Base-by-base conservation (phyloP, 1,140 invertebrate species). In the Brachionus calyciflorus region DNA sequence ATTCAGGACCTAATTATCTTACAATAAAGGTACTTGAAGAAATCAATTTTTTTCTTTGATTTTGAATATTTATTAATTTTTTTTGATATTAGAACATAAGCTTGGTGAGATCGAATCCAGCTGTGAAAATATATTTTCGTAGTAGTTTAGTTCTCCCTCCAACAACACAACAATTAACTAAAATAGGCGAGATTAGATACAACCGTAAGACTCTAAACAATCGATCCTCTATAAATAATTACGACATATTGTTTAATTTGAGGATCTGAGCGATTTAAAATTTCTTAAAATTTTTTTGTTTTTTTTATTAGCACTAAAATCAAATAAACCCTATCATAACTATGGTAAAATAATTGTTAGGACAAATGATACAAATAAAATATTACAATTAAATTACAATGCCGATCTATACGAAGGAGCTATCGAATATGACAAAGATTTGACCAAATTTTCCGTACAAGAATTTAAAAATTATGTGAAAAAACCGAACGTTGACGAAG, bases 311-410 rank as follows among this genome's bases (percentile, higher is more conserved):
- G 26, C 19, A 12, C 33, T 51, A 33, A 49, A 73, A 55, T 28
- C 51, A 2, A 21, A 24, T 10, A 48, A 51, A 17, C 26, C 46
- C 2, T 30, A 21, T 21, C 24, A 51, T 6, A 51, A 55, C 24
- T 49, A 46, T 41, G 69, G 69, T 21, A 48, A 55, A 33, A 73
- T 73, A 49, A 24, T 73, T 10, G 46, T 73, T 1, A 21, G 19
- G 30, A 73, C 69, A 51, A 73, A 73, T 41, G 51, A 73, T 55
- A 21, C 69, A 40, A 55, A 17, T n/a, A 73, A 28, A 37, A 30
- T 46, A 33, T 73, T 37, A 40, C 33, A 33, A 37, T 51, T 55
- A 14, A 37, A 49, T 14, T 73, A 30, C 26, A 73, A 51, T 12
- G 26, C 30, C 19, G 69, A 73, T 19, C 30, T 73, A 41, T 14